A percentile compares a stretch with the other conserved stretches of the same genome.
Evolutionary conservation across 1,140 invertebrate genomes (phyloP).

Genomic region (Pristionchus pacificus): DNA sequence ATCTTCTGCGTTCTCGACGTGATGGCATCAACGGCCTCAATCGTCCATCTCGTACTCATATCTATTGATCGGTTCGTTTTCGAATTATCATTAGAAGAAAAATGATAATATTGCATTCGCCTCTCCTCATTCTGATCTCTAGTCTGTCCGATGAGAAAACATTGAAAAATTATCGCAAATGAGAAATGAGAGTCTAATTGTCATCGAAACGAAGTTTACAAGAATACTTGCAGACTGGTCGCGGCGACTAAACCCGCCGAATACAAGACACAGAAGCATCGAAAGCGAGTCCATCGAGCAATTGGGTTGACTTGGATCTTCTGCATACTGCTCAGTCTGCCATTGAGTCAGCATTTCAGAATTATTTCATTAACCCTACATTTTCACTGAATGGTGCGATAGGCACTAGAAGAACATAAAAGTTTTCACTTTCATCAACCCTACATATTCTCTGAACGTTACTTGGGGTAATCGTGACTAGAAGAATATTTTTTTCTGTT

Average conservation of each 20-base stretch:
- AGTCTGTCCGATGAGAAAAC: no score
- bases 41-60: slow-evolving; percentile 54
- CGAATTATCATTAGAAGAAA: no score
- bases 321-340: slow-evolving; percentile 48
- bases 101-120: no score
- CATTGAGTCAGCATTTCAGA: slow-evolving; percentile 38
- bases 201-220: background rate
- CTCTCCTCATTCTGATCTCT: no score
- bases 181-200: no score
- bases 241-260: slow-evolving; percentile 57
- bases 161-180: no score
- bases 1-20: slow-evolving; percentile 55
- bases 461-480: no score
- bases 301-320: slow-evolving; percentile 53
- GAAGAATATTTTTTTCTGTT: no score
- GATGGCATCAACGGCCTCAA: slow-evolving; percentile 53
- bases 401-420: slow-evolving; percentile 3
- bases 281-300: slow-evolving; percentile 48
- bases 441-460: no score
- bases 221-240: slow-evolving; percentile 49
- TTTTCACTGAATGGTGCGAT: no score
- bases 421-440: slow-evolving; percentile 4
- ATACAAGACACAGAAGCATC: slow-evolving; percentile 56
- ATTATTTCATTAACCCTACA: no score
- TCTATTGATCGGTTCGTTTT: slow-evolving; percentile 51